phyloP scores from a whole-genome alignment of 2,797 vertebrate species.

The Telmatherina bonti region DNA sequence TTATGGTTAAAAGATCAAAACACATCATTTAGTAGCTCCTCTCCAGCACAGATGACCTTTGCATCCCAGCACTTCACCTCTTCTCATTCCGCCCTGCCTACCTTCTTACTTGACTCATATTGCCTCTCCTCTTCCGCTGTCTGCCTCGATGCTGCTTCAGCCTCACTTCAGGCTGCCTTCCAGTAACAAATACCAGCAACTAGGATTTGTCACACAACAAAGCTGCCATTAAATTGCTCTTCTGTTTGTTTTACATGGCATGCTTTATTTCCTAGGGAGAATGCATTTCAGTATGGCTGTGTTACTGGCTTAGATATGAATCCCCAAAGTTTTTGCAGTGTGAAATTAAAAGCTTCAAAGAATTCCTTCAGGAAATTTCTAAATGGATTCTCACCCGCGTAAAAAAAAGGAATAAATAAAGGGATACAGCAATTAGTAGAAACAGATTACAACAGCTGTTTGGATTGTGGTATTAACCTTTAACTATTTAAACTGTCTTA shows the following conservation, averaged over 20 bases:
- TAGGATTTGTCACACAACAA: conserved; percentile 73
- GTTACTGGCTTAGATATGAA: conserved; percentile 25
- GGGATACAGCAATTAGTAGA: conserved; percentile 32
- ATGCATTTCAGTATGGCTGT: conserved; percentile 38
- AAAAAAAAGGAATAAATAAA: conserved; percentile 38
- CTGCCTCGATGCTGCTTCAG: conserved; percentile 32
- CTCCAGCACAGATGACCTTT: conserved; percentile 65
- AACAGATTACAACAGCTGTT: conserved; percentile 25
- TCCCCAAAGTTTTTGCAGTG: conserved; percentile 34
- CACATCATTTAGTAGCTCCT: conserved; percentile 68
- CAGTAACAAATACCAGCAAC: conserved; percentile 74
- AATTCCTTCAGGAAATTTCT: conserved; percentile 20
- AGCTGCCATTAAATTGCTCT: conserved; percentile 55
- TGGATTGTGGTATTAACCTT: conserved; percentile 26
- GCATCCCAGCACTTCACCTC: conserved; percentile 67
- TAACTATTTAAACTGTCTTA: conserved; percentile 15
- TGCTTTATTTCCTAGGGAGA: conserved; percentile 37
- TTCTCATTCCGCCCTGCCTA: conserved; percentile 31
- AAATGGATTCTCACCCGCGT: conserved; percentile 33
- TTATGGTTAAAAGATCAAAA: conserved; percentile 70
- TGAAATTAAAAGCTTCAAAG: conserved; percentile 22
- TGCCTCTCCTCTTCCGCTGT: conserved; percentile 19
- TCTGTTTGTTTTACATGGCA: conserved; percentile 56
- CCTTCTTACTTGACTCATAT: conserved; percentile 20
- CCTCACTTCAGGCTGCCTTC: conserved; percentile 54